These are phyloP conservation scores for Oreamnos americanus DNA, from an alignment of 2,113 vertebrate genomes.

Conservation along the genomic window DNA sequence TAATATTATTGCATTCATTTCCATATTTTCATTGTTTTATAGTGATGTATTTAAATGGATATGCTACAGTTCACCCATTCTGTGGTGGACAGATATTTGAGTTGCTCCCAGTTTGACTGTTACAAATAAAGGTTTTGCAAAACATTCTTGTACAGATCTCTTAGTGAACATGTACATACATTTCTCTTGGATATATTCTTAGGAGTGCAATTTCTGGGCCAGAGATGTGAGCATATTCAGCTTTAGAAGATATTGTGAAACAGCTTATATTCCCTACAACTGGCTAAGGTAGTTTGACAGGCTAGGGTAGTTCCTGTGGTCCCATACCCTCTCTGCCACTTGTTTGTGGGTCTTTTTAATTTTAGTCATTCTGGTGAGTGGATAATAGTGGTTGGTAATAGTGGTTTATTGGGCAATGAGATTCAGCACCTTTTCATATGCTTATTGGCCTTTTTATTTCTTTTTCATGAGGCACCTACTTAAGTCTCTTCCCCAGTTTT, in stretches of 20 bases:
- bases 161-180: not conserved
- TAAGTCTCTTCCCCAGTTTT: not conserved
- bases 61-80: not conserved
- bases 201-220: not conserved
- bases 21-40: not conserved
- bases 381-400: too few species aligned
- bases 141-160: not conserved
- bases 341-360: not conserved
- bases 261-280: not conserved
- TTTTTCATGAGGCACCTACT: not conserved
- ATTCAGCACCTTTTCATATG: not conserved
- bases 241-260: not conserved
- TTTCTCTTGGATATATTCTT: not conserved
- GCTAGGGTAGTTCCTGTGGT: not conserved
- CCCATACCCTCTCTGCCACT: not conserved
- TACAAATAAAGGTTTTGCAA: not conserved
- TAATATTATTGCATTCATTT: not conserved
- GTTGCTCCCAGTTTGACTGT: not conserved
- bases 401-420: not conserved
- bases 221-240: not conserved
- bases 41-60: not conserved
- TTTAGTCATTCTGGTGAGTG: not conserved
- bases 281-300: not conserved
- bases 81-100: not conserved
- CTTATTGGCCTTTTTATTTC: not conserved